These are phyloP conservation scores for Eristalis arbustorum DNA, from an alignment of 2,888 invertebrate species.

Conservation along the genomic window DNA sequence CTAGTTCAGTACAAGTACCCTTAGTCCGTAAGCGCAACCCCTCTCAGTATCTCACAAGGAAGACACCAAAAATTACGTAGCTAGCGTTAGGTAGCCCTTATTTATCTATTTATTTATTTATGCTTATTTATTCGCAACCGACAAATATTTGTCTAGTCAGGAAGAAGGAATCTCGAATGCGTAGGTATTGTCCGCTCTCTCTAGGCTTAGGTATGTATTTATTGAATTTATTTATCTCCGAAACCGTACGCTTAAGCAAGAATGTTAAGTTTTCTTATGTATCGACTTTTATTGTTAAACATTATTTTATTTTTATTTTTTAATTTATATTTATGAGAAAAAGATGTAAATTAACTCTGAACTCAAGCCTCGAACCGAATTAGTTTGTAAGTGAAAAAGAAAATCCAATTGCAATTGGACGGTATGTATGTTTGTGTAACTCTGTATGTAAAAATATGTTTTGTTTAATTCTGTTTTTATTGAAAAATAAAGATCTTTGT, in stretches of 20 bases:
- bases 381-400: slow-evolving; percentile 5
- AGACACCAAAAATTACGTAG: slow-evolving; percentile 68
- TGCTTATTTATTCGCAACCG: slow-evolving; percentile 28
- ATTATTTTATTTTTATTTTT: slow-evolving; percentile 29
- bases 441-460: slow-evolving; percentile 4
- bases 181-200: background rate
- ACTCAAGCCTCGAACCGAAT: slow-evolving; percentile 62
- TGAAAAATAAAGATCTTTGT: background rate
- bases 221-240: slow-evolving; percentile 41
- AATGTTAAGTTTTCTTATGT: slow-evolving; percentile 55
- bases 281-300: slow-evolving; percentile 23
- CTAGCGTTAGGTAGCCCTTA: slow-evolving; percentile 31
- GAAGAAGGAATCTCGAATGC: slow-evolving; percentile 27
- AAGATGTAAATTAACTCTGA: slow-evolving; percentile 25
- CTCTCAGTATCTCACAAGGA: slow-evolving; percentile 13
- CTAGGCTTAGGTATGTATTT: background rate
- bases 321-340: background rate
- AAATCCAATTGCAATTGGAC: background rate
- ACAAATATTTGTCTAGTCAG: slow-evolving; percentile 68
- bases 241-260: background rate
- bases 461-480: background rate
- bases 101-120: slow-evolving; percentile 36
- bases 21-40: slow-evolving; percentile 22
- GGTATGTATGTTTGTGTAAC: background rate
- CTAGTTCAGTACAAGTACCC: background rate